Evolutionary conservation across 2,888 invertebrate genomes (phyloP).

Genomic region (Netelia melanura): DNA sequence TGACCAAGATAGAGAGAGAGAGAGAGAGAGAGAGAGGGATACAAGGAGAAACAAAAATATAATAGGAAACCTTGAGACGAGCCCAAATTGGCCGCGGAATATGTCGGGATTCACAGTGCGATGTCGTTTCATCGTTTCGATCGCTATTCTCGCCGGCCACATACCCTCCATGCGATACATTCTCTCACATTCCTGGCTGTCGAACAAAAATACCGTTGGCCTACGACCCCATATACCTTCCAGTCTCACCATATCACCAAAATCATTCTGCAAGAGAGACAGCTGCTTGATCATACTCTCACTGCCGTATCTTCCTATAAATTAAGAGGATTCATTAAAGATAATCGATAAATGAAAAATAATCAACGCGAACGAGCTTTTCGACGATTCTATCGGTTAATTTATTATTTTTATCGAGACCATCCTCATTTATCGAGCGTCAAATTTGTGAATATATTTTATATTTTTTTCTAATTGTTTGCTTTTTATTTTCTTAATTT

Average conservation of each 20-base stretch:
- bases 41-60: no score
- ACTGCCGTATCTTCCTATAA: constrained; percentile 75
- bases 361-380: background rate
- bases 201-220: constrained; percentile 75
- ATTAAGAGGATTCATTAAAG: background rate
- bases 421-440: no score
- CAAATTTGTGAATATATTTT: background rate
- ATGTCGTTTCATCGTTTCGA: constrained; percentile 83
- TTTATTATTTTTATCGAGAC: no score
- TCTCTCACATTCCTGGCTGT: constrained; percentile 77
- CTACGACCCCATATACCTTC: constrained; percentile 80
- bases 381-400: no score
- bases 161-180: constrained; percentile 85
- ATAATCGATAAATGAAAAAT: background rate
- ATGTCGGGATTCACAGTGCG: constrained; percentile 82
- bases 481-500: background rate
- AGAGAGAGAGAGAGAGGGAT: no score
- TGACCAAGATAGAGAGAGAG: background rate
- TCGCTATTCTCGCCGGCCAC: constrained; percentile 84
- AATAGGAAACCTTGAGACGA: constrained; percentile 75
- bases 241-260: constrained; percentile 85
- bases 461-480: no score
- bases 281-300: constrained; percentile 68
- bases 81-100: constrained; percentile 79
- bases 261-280: constrained; percentile 74